These are phyloP conservation scores for Suricata suricatta DNA, from an alignment of 2,113 vertebrate genomes.

Conservation along the genomic window DNA sequence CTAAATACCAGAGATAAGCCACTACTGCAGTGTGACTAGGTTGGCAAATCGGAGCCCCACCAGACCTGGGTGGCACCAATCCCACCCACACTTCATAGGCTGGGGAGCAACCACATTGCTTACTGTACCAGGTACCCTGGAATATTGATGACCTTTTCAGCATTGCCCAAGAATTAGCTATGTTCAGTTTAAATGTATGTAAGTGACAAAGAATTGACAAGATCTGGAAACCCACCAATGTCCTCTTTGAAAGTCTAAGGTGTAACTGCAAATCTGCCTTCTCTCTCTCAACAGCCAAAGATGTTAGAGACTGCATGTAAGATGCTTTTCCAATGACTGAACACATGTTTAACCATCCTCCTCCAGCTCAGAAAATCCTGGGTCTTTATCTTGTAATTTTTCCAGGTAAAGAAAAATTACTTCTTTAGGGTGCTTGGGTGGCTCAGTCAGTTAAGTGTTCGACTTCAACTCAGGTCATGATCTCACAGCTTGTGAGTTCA, in stretches of 20 bases:
- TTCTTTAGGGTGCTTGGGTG: background rate
- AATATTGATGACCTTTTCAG: background rate
- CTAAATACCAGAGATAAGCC: background rate
- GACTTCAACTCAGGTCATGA: no score
- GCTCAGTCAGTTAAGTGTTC: no score
- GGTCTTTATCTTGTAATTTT: background rate
- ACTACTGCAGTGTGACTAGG: background rate
- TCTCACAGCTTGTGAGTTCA: no score
- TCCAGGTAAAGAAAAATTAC: background rate
- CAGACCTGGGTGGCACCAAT: background rate
- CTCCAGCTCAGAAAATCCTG: background rate
- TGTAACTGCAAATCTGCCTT: background rate
- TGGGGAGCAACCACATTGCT: background rate
- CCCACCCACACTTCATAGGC: background rate
- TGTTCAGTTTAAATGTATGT: background rate
- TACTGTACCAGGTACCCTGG: accelerated
- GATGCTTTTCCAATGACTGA: background rate
- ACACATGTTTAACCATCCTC: no score
- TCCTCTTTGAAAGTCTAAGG: background rate
- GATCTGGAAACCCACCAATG: background rate
- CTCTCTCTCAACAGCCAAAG: background rate
- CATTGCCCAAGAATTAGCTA: background rate
- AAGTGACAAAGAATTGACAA: background rate
- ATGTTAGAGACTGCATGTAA: background rate
- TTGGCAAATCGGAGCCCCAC: background rate